A percentile compares a stretch with the other conserved stretches of the same genome.
Evolutionary conservation across 1,140 invertebrate species (phyloP).

Genomic region (Ericerus pela): DNA sequence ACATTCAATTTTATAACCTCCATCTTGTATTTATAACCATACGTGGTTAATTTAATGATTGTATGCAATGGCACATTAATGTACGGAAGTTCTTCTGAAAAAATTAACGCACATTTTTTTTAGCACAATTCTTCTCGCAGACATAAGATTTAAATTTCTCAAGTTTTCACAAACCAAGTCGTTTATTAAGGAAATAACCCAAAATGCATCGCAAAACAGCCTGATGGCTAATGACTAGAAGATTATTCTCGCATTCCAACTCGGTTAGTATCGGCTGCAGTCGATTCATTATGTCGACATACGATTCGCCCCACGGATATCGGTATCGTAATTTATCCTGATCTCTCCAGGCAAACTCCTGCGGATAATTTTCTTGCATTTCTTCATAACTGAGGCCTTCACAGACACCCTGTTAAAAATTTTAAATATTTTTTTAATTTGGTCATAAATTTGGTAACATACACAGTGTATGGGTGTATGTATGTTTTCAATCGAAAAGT

Average conservation of each 20-base stretch:
- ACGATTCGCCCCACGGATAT: constrained; percentile 83
- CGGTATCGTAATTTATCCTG: constrained; percentile 83
- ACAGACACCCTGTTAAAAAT: constrained; percentile 60
- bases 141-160: constrained; percentile 5
- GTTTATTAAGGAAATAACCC: constrained; percentile 76
- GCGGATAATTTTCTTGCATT: constrained; percentile 74
- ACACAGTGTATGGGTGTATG: neutral
- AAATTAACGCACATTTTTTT: constrained; percentile 2
- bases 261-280: constrained; percentile 64
- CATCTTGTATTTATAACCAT: constrained; percentile 67
- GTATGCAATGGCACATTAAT: constrained; percentile 83
- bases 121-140: constrained; percentile 1
- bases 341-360: constrained; percentile 80
- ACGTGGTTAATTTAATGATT: constrained; percentile 66
- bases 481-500: neutral
- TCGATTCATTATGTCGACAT: constrained; percentile 72
- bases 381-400: constrained; percentile 88
- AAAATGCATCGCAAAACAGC: constrained; percentile 80
- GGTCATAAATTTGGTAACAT: neutral
- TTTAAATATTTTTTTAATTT: constrained; percentile 1
- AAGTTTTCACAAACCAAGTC: constrained; percentile 36
- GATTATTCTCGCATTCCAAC: constrained; percentile 67
- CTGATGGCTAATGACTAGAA: constrained; percentile 79
- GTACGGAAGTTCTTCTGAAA: constrained; percentile 70
- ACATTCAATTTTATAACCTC: constrained; percentile 66